phyloP scores from a whole-genome alignment of 2,797 vertebrate species.

The Danio albolineatus region DNA sequence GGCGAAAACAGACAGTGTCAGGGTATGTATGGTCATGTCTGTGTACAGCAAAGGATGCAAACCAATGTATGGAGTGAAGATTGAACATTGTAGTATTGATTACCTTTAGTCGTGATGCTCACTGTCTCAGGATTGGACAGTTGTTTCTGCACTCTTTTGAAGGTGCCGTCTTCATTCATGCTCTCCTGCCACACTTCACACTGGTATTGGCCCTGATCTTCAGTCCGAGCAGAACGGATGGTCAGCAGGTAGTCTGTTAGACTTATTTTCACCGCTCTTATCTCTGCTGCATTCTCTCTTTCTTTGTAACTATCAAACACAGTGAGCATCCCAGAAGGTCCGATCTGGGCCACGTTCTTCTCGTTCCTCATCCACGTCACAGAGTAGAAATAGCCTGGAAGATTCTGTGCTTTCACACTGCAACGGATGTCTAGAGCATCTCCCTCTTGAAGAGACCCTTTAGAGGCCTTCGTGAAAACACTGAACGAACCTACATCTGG shows the following conservation, averaged over 20 bases:
- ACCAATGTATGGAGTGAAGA: background rate
- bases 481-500: conserved; percentile 67
- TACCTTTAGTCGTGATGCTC: conserved; percentile 71
- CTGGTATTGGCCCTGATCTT: conserved; percentile 80
- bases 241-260: conserved; percentile 75
- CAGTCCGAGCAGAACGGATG: conserved; percentile 69
- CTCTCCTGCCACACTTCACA: conserved; percentile 78
- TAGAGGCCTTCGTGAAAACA: conserved; percentile 65
- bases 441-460: conserved; percentile 71
- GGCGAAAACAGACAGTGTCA: conserved; percentile 39
- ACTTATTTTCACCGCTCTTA: conserved; percentile 73
- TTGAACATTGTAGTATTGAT: background rate
- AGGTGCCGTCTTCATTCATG: conserved; percentile 59
- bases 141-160: conserved; percentile 65
- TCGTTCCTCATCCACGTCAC: conserved; percentile 76
- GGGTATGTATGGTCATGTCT: background rate
- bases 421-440: conserved; percentile 78
- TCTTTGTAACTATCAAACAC: conserved; percentile 66
- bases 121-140: conserved; percentile 67
- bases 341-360: conserved; percentile 71
- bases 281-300: conserved; percentile 71
- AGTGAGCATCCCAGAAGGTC: conserved; percentile 75
- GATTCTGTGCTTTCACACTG: conserved; percentile 62
- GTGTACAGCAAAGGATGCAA: background rate
- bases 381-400: conserved; percentile 70